phyloP scores from a whole-genome alignment of 2,113 vertebrate species.

The Herpailurus yagouaroundi region DNA sequence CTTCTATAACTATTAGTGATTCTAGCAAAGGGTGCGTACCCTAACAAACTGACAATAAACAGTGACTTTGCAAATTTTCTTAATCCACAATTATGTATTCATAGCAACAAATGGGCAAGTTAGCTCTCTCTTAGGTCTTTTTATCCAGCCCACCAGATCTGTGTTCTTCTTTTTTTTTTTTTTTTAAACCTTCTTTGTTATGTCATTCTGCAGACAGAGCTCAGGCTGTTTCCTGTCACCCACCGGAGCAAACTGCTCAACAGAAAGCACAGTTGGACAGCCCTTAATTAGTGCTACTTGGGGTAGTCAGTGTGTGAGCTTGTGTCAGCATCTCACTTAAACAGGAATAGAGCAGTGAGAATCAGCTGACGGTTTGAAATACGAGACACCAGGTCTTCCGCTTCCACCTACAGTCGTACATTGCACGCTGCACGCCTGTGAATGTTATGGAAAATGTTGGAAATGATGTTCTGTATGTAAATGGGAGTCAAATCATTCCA shows the following conservation, averaged over 20 bases:
- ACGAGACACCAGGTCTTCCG: slow-evolving; percentile 83
- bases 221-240: slow-evolving; percentile 97
- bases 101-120: slow-evolving; percentile 80
- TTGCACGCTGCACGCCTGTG: slow-evolving; percentile 42
- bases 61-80: slow-evolving; percentile 87
- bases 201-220: slow-evolving; percentile 96
- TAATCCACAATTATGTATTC: slow-evolving; percentile 86
- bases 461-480: slow-evolving; percentile 73
- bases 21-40: slow-evolving; percentile 73
- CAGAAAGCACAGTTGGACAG: slow-evolving; percentile 95
- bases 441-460: slow-evolving; percentile 60
- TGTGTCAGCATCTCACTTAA: slow-evolving; percentile 92
- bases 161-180: slow-evolving; percentile 66
- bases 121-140: slow-evolving; percentile 86
- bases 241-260: slow-evolving; percentile 88
- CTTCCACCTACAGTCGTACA: slow-evolving; percentile 75
- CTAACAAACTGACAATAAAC: slow-evolving; percentile 90
- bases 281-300: slow-evolving; percentile 96
- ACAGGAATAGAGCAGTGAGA: slow-evolving; percentile 83
- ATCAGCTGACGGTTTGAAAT: slow-evolving; percentile 87
- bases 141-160: slow-evolving; percentile 83
- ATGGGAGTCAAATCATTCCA: slow-evolving; percentile 72
- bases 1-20: slow-evolving; percentile 77
- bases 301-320: slow-evolving; percentile 91
- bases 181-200: slow-evolving; percentile 89